Base-by-base conservation (phyloP, 1,140 invertebrate genomes). In the Calephelis virginiensis region DNA sequence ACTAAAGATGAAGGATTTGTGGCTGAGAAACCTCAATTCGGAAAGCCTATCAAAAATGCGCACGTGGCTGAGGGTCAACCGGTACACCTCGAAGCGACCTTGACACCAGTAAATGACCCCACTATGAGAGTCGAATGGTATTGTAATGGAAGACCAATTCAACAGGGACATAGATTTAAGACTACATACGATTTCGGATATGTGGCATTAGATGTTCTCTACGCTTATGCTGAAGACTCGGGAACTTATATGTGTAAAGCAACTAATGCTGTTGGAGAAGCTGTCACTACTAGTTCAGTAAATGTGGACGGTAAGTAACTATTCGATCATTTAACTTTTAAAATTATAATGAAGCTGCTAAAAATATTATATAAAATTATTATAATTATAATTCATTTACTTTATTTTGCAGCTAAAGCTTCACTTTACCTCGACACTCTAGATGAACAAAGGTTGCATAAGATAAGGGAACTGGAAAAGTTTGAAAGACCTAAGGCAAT, bases 121-220 rank as follows among this genome's bases (percentile, higher is more conserved):
- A 97, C 97, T 0, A 97, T 99, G 96, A 94, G 95, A 67, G 97
- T 99, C 17, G 97, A 99, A 92, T 99, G 98, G 98, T 98, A 94
- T 86, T 95, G 96, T 81, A 97, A 99, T 91, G 98, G 97, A 64
- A 93, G 94, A 77, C 97, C 97, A 1, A 95, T 99, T 74, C 95
- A 95, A 75, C 96, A 97, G 80, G 96, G 97, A 75, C 96, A 97
- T 79, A 94, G 97, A 73, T 97, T 97, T 87, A 97, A 97, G 86
- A 97, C 97, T 8, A 97, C 96, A 7, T 97, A 99, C 80, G 98
- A 99, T 83, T 99, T 99, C 92, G 98, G 98, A 68, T 99, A 97
- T 86, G 97, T 99, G 8, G 96, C 97, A 63, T 92, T 99, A 47
- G 98, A 99, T 86, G 97, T 99, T 77, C 92, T 99, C n/a, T 99